Conservation (phyloP, 2,797 vertebrate species). For the Liasis olivaceus region DNA sequence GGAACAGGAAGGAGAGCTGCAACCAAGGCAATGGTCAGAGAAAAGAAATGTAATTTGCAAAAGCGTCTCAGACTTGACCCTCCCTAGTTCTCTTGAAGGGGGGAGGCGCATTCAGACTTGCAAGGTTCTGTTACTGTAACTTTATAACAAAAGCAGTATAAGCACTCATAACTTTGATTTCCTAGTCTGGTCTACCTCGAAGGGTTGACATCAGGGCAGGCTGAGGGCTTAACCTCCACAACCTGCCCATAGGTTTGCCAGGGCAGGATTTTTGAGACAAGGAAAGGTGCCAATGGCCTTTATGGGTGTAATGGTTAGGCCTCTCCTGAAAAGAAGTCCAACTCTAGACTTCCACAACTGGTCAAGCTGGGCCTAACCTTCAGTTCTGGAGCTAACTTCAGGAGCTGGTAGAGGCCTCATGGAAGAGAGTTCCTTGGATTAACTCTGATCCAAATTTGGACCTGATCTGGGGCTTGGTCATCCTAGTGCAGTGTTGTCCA, state of each 20-base stretch:
- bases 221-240: rapidly evolving
- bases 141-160: rapidly evolving
- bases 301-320: too few species aligned
- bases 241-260: rapidly evolving
- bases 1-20: not conserved
- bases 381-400: not conserved
- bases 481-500: too few species aligned
- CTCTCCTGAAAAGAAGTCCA: not conserved
- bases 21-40: not conserved
- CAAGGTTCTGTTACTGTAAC: not conserved
- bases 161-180: not conserved
- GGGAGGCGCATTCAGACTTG: not conserved
- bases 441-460: not conserved
- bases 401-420: too few species aligned
- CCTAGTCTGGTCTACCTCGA: too few species aligned
- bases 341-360: not conserved
- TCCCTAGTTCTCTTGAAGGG: not conserved
- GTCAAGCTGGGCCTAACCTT: not conserved
- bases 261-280: not conserved
- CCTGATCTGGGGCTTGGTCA: not conserved
- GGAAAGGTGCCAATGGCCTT: not conserved
- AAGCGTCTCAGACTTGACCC: rapidly evolving
- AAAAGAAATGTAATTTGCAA: not conserved
- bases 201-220: not conserved
- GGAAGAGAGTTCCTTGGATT: not conserved